Base-by-base conservation (phyloP, 2,797 vertebrate species). In the Xyrichtys novacula region DNA sequence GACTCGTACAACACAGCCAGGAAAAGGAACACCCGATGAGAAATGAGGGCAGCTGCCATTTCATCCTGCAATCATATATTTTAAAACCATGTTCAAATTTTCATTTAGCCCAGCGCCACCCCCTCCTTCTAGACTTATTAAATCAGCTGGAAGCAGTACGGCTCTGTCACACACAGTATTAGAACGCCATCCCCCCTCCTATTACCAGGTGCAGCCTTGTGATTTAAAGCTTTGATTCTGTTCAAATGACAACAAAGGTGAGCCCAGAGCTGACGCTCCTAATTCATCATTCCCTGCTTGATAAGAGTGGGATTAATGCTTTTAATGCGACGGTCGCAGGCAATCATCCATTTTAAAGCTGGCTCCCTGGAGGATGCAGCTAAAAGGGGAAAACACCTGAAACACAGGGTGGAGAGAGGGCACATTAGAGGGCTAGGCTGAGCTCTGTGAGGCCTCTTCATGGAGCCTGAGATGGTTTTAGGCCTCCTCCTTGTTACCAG, bases 211-310 rank as follows among this genome's bases (percentile, higher is more conserved):
- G 89, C 91, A 90, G 80, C 83, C 85, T 86, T 88, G 89, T 93
- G 93, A 94, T 95, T 94, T 92, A 94, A 94, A 89, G 92, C 92
- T 92, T 93, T 94, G 92, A 93, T 92, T 94, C 88, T 92, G 92
- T 93, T 94, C 91, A 92, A 91, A 92, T 92, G 92, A 92, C 91
- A 93, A 93, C 92, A 92, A 92, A 93, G 91, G 92, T 92, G 89
- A 92, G 92, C 84, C 91, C 85, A 83, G 85, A 89, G 89, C 87
- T 87, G 91, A 92, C 89, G 88, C 88, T 89, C 88, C 85, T 90
- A 85, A 94, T 94, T 92, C 90, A 92, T 94, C 91, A 94, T 89
- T 90, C 90, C 81, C 90, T 85, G 89, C 88, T 90, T 92, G 90
- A 94, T 93, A 94, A 94, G 91, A 93, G 88, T 56, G 62, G 92